Conservation (phyloP, 1,140 invertebrate genomes). For the Liolophura sinensis region DNA sequence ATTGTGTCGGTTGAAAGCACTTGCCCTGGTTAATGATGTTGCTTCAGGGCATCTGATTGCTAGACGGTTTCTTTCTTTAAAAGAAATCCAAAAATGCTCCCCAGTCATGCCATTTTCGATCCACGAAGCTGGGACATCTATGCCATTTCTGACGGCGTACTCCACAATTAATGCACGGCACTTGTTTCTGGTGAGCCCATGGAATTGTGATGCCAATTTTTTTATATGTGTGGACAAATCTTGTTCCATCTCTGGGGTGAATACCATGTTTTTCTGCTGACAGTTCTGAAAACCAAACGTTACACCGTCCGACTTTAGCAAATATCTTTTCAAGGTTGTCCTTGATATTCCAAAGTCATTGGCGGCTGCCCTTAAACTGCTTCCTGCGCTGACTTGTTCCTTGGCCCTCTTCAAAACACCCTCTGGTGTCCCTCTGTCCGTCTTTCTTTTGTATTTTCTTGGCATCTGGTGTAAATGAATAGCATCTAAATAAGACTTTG, state of each 20-base stretch:
- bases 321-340: conserved; percentile 11
- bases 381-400: conserved; percentile 5
- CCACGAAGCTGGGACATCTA: conserved; percentile 48
- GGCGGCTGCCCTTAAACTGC: too few relatives aligned
- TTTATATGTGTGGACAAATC: conserved; percentile 16
- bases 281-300: too few relatives aligned
- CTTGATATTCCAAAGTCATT: conserved; percentile 7
- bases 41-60: conserved; percentile 56
- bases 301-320: too few relatives aligned
- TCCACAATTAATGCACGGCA: conserved; percentile 16
- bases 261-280: too few relatives aligned
- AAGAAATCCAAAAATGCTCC: conserved; percentile 60
- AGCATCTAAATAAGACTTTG: too few relatives aligned
- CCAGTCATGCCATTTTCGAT: conserved; percentile 47
- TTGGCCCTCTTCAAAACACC: conserved; percentile 3
- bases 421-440: neutral
- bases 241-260: conserved; percentile 11
- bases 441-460: too few relatives aligned
- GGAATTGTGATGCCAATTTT: conserved; percentile 2
- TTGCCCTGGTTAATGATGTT: conserved; percentile 49
- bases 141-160: conserved; percentile 42
- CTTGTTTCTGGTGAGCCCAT: conserved; percentile 11
- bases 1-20: conserved; percentile 56
- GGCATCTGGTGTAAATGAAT: too few relatives aligned
- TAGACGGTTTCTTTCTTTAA: too few relatives aligned